Evolutionary conservation across 2,797 vertebrate genomes (phyloP).

Genomic region (Chaenodraco wilsoni): DNA sequence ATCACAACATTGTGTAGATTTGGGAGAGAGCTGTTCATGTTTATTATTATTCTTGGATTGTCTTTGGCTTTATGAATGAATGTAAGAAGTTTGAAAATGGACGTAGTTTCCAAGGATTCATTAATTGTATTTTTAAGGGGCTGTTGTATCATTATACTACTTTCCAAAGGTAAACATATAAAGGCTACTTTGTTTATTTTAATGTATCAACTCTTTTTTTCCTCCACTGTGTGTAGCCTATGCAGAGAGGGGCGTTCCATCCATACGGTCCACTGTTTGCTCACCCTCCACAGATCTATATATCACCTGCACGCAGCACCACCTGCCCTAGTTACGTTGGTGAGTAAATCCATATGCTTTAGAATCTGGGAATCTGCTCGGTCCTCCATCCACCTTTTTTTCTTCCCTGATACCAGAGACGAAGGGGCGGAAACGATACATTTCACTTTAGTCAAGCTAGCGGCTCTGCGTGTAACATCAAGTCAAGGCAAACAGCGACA

Average conservation of each 20-base stretch:
- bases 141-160: neutral
- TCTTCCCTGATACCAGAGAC: slow-evolving; percentile 51
- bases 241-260: neutral
- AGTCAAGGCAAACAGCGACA: slow-evolving; percentile 33
- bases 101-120: neutral
- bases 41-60: no score
- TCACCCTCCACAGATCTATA: slow-evolving; percentile 34
- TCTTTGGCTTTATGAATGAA: no score
- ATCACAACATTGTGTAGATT: no score
- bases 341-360: slow-evolving; percentile 28
- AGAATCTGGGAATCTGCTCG: neutral
- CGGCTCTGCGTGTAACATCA: slow-evolving; percentile 39
- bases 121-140: neutral
- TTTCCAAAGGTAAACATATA: neutral
- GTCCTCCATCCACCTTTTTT: neutral
- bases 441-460: slow-evolving; percentile 46
- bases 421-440: slow-evolving; percentile 72
- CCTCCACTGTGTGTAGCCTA: neutral
- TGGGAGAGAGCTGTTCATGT: no score
- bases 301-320: fast-evolving
- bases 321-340: fast-evolving
- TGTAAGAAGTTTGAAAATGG: no score
- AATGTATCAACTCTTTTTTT: no score
- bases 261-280: slow-evolving; percentile 19
- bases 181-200: no score